Evolutionary conservation across 1,140 invertebrate species (phyloP).

Genomic region (Polypedilum pembai): DNA sequence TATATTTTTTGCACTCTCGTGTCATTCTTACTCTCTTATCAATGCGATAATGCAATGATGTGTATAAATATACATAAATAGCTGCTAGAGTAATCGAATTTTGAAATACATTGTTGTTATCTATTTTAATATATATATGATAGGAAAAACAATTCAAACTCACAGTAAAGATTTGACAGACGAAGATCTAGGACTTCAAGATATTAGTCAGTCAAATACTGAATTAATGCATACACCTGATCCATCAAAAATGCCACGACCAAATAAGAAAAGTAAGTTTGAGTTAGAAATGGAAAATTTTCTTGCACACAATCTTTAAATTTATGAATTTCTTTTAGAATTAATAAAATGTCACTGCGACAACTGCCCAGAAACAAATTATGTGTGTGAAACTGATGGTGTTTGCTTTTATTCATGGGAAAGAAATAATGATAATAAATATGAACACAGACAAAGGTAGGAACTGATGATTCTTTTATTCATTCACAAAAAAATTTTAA

Average conservation of each 20-base stretch:
- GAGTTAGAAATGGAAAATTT: background rate
- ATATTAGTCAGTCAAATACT: background rate
- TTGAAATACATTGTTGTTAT: too few species aligned
- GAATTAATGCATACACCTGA: background rate
- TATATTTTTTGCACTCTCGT: too few species aligned
- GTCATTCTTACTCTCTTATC: too few species aligned
- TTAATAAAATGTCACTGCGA: slow-evolving; percentile 66
- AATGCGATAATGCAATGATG: too few species aligned
- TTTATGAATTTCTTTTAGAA: slow-evolving; percentile 44
- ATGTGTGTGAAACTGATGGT: slow-evolving; percentile 80
- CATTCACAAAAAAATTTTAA: background rate
- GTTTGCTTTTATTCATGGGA: slow-evolving; percentile 76
- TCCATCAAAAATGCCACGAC: background rate
- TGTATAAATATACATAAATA: too few species aligned
- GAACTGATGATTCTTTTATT: slow-evolving; percentile 24
- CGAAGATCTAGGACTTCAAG: background rate
- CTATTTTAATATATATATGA: background rate
- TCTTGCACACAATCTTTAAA: background rate
- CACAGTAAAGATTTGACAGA: slow-evolving; percentile 7
- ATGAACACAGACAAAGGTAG: slow-evolving; percentile 51
- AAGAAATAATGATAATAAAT: slow-evolving; percentile 48
- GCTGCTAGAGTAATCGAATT: too few species aligned
- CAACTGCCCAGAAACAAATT: slow-evolving; percentile 64
- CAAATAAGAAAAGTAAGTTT: background rate
- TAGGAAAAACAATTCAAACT: background rate